phyloP scores from a whole-genome alignment of 2,797 vertebrate species.

The Threskiornis aethiopicus region DNA sequence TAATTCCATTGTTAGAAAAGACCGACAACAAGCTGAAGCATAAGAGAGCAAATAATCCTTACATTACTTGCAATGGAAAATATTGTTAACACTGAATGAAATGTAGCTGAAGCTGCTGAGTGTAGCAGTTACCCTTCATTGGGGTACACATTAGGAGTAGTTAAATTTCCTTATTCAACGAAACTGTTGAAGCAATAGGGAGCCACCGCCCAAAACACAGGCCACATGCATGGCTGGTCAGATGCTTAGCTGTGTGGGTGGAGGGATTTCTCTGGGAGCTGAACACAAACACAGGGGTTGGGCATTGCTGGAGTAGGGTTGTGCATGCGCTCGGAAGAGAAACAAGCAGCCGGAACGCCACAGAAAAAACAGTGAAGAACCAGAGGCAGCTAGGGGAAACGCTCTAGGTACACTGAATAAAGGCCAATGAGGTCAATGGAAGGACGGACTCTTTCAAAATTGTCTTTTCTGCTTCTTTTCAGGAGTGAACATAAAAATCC shows the following conservation, averaged over 20 bases:
- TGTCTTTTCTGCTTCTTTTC: background rate
- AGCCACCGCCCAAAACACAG: background rate
- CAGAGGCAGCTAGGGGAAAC: background rate
- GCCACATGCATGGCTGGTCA: background rate
- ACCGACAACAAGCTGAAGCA: background rate
- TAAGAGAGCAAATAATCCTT: background rate
- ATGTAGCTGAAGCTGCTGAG: background rate
- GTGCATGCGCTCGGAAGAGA: background rate
- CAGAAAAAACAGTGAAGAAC: rapidly evolving
- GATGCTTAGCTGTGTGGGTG: background rate
- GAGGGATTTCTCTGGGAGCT: background rate
- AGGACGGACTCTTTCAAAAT: background rate
- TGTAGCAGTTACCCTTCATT: background rate
- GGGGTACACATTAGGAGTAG: background rate
- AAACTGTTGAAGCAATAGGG: background rate
- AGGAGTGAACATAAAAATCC: background rate
- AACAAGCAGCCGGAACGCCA: background rate
- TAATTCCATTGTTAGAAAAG: background rate
- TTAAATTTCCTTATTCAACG: background rate
- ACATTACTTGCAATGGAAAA: background rate
- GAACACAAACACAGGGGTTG: background rate
- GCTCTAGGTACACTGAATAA: background rate
- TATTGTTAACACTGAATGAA: background rate
- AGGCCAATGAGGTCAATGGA: background rate
- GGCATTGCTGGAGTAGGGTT: background rate